Evolutionary conservation across 2,888 invertebrate species (phyloP), one percentile per base, ranked within the genome.

Genomic region (Phasia obesa): DNA sequence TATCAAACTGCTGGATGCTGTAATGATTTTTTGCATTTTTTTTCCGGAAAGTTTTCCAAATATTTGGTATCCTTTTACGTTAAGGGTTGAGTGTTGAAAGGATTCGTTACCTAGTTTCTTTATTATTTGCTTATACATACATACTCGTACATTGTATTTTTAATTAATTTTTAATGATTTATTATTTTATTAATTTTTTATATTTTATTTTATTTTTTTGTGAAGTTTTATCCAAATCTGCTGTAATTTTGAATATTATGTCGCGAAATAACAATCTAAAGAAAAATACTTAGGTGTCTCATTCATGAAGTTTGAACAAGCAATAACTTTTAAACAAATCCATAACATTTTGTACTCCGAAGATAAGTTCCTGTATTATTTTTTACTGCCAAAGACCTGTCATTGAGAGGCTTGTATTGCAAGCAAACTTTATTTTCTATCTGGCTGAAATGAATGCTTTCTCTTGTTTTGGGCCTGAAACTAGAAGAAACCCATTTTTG

Each of bases 91-190:
- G 65, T 83, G 79, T 79, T 79, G 79, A 83, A 83, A 74, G 83
- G 55, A 53, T 79, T 67, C 27, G 35, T 55, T 31, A 62, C 60
- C 31, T 11, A 38, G n/a, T 59, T 60, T 60, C 25, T 25, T 44
- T 51, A 5, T 47, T 49, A 2, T n/a, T n/a, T n/a, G n/a, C n/a
- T n/a, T 42, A n/a, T 19, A 47, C 15, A 15, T 42, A n/a, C 2
- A 31, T 38, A 47, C 35, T 59, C 59, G 35, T 35, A 25, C 11
- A 11, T 47, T 73, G 73, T 67, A 51, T 53, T 76, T 75, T 74
- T 47, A 75, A 70, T 78, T 78, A 75, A 70, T 49, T 79, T 78
- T 79, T 71, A 71, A 79, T 83, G 79, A 83, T 83, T 83, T 83
- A 79, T 79, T 75, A 65, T 67, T 73, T 65, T 13, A 55, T 25